phyloP scores from a whole-genome alignment of 1,140 invertebrate genomes.

The Drosophila mojavensis region DNA sequence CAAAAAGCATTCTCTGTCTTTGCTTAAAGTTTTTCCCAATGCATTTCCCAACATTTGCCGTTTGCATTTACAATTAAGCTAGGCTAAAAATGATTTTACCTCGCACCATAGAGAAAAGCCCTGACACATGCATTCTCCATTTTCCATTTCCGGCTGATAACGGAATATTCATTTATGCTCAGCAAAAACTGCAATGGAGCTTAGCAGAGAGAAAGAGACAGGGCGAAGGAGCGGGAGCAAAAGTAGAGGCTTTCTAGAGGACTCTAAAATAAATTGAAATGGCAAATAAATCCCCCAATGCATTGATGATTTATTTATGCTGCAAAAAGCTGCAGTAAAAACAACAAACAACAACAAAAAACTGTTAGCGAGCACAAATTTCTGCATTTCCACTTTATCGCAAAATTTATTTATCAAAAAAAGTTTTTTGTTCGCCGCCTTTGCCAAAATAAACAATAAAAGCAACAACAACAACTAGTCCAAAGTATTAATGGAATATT shows the following conservation, averaged over 20 bases:
- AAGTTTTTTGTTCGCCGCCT: slow-evolving; percentile 51
- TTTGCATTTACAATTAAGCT: background rate
- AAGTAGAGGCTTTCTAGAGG: background rate
- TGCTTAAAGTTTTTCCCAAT: background rate
- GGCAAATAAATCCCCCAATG: slow-evolving; percentile 46
- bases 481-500: slow-evolving; percentile 78
- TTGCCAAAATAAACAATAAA: slow-evolving; percentile 62
- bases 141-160: slow-evolving; percentile 49
- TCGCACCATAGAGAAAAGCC: slow-evolving; percentile 11
- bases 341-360: slow-evolving; percentile 14
- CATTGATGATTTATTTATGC: slow-evolving; percentile 79
- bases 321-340: slow-evolving; percentile 20
- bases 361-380: slow-evolving; percentile 27
- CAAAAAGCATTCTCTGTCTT: no score
- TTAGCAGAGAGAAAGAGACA: background rate
- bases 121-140: slow-evolving; percentile 60
- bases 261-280: slow-evolving; percentile 38
- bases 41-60: background rate
- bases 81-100: background rate
- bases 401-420: slow-evolving; percentile 69
- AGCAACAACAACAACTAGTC: background rate
- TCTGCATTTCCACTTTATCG: slow-evolving; percentile 71
- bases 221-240: background rate
- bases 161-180: slow-evolving; percentile 20
- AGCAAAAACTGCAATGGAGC: slow-evolving; percentile 42